Percentiles rank a stretch among this genome's conserved stretches.
phyloP scores from a whole-genome alignment of 1,140 invertebrate genomes.

The Conus betulinus region DNA sequence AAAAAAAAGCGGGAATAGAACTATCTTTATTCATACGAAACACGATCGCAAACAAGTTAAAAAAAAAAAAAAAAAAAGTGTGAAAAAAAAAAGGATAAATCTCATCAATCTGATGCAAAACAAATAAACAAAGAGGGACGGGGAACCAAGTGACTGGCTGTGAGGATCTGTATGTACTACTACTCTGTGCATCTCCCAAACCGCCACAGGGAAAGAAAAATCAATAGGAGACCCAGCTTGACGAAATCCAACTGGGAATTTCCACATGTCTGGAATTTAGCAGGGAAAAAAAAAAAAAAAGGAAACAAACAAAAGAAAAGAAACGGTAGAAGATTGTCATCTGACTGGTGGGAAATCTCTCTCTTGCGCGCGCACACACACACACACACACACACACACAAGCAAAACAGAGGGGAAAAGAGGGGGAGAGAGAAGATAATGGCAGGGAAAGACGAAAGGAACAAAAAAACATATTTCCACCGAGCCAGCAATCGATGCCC shows the following conservation, averaged over 20 bases:
- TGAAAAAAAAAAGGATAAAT: too few relatives aligned
- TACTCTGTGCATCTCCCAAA: neutral
- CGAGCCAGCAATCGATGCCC: neutral
- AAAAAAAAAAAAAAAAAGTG: too few relatives aligned
- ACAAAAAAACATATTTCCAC: constrained; percentile 22
- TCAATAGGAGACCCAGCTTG: neutral
- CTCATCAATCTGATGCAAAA: neutral
- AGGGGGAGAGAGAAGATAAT: constrained; percentile 11
- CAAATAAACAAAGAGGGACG: neutral
- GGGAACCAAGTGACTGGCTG: neutral
- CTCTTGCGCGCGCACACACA: too few relatives aligned
- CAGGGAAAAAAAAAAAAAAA: neutral
- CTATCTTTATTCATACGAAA: too few relatives aligned
- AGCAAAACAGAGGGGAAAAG: too few relatives aligned
- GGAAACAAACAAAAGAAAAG: neutral
- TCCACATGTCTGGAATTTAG: neutral
- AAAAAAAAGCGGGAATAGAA: too few relatives aligned
- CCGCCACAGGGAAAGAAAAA: neutral
- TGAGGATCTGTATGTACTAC: neutral
- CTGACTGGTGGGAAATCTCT: too few relatives aligned
- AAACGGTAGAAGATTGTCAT: neutral
- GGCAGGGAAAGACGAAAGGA: constrained; percentile 24
- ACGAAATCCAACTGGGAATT: neutral
- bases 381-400: too few relatives aligned
- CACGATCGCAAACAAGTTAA: too few relatives aligned